Base-by-base conservation (phyloP, 2,888 invertebrate species). In the Leucophora obtusa region DNA sequence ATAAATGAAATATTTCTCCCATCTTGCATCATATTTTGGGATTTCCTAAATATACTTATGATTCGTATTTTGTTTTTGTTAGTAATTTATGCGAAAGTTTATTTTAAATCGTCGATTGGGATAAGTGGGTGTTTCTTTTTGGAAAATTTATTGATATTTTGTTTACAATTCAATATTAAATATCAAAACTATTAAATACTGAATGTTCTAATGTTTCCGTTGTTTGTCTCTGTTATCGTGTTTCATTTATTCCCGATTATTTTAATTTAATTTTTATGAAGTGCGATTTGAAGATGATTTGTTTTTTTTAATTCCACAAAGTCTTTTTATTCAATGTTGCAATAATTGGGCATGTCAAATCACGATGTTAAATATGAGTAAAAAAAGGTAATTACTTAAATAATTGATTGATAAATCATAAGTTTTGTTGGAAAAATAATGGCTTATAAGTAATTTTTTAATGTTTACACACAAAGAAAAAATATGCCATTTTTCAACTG, bases 231-330 rank as follows among this genome's bases (percentile, higher is more conserved):
- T n/a, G n/a, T n/a, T 47, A 47, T 47, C 43, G 43, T 47, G 43
- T n/a, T 47, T 2, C n/a, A 47, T 47, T n/a, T n/a, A 47, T 11
- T 47, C 43, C n/a, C 43, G 1, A n/a, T 47, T n/a, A 47, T 47
- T 47, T n/a, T 47, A n/a, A 47, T 47, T 47, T 47, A 47, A 14
- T 7, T 47, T 47, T 47, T 47, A n/a, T n/a, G 43, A 14, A n/a
- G 43, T 47, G n/a, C 43, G 43, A 47, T 47, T 47, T 47, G n/a
- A 47, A n/a, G n/a, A 65, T 65, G 51, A 65, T 51, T 65, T 65
- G 53, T 65, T 53, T 53, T 65, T 53, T 35, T 33, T 33, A n/a
- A 43, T 15, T 38, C 50, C 18, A 54, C 21, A 54, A 65, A 54
- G 14, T 28, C 1, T 51, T 33, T 4, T 43, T 35, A 38, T 6